Conservation (phyloP, 1,140 invertebrate species). For the Heterodera carotae region DNA sequence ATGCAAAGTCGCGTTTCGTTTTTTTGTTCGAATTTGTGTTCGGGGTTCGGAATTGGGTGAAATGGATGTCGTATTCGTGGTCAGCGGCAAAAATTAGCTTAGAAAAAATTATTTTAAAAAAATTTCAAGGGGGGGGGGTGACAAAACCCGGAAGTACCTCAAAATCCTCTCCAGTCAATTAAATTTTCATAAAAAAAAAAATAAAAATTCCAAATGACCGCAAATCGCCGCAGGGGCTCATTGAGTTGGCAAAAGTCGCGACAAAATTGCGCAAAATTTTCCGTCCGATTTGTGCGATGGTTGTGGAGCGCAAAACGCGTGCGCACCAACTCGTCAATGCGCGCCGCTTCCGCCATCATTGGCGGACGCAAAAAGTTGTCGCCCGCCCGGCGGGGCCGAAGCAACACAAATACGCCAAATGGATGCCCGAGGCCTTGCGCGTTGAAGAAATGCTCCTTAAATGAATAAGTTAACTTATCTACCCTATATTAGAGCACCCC, state of each 20-base stretch:
- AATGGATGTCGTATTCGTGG: too few relatives aligned
- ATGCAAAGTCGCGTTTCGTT: too few relatives aligned
- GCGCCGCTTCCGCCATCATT: slow-evolving; percentile 30
- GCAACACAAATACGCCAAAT: slow-evolving; percentile 37
- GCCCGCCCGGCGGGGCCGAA: slow-evolving; percentile 21
- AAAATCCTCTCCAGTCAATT: too few relatives aligned
- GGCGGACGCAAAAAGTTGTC: slow-evolving; percentile 34
- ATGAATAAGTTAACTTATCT: neutral
- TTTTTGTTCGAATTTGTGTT: too few relatives aligned
- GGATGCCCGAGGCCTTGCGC: slow-evolving; percentile 36
- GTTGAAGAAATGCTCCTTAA: slow-evolving; percentile 36
- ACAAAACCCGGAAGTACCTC: too few relatives aligned
- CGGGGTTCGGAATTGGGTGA: too few relatives aligned
- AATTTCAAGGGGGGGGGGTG: too few relatives aligned
- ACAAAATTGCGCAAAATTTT: slow-evolving; percentile 47
- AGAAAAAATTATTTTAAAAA: too few relatives aligned
- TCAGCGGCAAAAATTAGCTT: too few relatives aligned
- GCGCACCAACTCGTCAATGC: slow-evolving; percentile 39
- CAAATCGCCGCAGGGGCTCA: slow-evolving; percentile 41
- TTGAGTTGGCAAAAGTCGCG: slow-evolving; percentile 47
- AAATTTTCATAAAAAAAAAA: too few relatives aligned
- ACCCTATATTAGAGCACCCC: too few relatives aligned
- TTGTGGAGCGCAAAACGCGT: slow-evolving; percentile 41
- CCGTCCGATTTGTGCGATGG: slow-evolving; percentile 32
- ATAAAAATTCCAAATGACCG: slow-evolving; percentile 32